phyloP scores from a whole-genome alignment of 2,888 invertebrate genomes.

The Lobophora halterata region DNA sequence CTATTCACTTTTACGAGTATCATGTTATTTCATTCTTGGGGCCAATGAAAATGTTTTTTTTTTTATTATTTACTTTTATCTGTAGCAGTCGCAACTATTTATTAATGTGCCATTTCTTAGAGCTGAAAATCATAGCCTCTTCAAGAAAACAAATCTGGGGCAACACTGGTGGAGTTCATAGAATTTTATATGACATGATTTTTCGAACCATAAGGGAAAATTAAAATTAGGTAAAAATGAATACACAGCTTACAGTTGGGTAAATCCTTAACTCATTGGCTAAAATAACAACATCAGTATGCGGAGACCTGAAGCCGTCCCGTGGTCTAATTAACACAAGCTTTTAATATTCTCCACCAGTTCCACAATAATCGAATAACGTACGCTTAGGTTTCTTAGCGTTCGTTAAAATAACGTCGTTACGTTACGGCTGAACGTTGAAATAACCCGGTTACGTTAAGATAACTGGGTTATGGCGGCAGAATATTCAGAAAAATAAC shows the following conservation, averaged over 20 bases:
- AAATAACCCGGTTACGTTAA: conserved; percentile 20
- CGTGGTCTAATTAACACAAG: conserved; percentile 20
- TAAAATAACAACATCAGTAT: conserved; percentile 6
- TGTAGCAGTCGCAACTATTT: conserved; percentile 1
- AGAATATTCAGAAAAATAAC: conserved; percentile 19
- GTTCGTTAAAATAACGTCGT: conserved; percentile 24
- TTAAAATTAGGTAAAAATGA: too few relatives aligned
- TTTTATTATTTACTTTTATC: too few relatives aligned
- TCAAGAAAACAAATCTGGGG: conserved; percentile 1
- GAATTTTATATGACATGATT: too few relatives aligned
- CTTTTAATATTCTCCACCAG: conserved; percentile 25
- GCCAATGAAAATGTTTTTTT: too few relatives aligned
- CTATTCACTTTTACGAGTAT: too few relatives aligned
- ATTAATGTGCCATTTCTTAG: background rate
- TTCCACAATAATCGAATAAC: conserved; percentile 19
- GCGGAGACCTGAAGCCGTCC: conserved; percentile 12
- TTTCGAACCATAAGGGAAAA: too few relatives aligned
- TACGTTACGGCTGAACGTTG: too few relatives aligned
- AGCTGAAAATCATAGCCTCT: conserved; percentile 1
- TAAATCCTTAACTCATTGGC: conserved; percentile 1
- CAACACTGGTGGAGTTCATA: too few relatives aligned
- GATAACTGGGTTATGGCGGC: conserved; percentile 16
- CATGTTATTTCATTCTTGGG: too few relatives aligned
- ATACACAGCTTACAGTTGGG: background rate
- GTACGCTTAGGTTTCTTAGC: conserved; percentile 23